Evolutionary conservation across 2,888 invertebrate genomes (phyloP).

Genomic region (Seira ritae): DNA sequence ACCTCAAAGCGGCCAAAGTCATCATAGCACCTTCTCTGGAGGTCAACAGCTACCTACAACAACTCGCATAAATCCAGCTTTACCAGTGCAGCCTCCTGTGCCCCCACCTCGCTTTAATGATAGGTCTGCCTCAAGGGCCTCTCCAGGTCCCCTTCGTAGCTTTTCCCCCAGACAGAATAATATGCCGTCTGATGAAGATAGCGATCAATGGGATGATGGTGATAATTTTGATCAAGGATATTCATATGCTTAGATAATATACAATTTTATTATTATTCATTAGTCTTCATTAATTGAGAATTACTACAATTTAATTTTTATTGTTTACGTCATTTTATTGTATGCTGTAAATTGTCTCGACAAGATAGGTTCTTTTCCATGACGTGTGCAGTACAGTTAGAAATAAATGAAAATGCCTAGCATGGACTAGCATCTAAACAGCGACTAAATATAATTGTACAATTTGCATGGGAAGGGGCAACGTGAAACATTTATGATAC

Average conservation of each 20-base stretch:
- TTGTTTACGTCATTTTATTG: no score
- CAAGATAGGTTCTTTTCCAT: no score
- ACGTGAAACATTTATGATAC: no score
- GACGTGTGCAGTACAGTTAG: no score
- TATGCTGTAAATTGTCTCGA: no score
- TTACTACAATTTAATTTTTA: no score
- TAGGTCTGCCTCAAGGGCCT: background rate
- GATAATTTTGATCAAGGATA: constrained; percentile 22
- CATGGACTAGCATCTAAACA: no score
- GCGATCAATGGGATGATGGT: constrained; percentile 49
- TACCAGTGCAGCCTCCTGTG: constrained; percentile 16
- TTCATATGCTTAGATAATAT: constrained; percentile 36
- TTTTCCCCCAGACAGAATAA: constrained; percentile 3
- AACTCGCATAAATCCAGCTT: background rate
- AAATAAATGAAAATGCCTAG: no score
- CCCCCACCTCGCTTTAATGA: constrained; percentile 15
- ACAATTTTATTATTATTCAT: background rate
- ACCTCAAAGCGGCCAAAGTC: background rate
- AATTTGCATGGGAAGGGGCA: no score
- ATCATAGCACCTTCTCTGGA: no score
- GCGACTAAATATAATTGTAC: no score
- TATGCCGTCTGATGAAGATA: constrained; percentile 20
- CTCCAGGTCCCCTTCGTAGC: background rate
- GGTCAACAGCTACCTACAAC: background rate
- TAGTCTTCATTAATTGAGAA: background rate